These are phyloP conservation scores for Coptotermes formosanus DNA, from an alignment of 1,140 invertebrate species.

Conservation along the genomic window DNA sequence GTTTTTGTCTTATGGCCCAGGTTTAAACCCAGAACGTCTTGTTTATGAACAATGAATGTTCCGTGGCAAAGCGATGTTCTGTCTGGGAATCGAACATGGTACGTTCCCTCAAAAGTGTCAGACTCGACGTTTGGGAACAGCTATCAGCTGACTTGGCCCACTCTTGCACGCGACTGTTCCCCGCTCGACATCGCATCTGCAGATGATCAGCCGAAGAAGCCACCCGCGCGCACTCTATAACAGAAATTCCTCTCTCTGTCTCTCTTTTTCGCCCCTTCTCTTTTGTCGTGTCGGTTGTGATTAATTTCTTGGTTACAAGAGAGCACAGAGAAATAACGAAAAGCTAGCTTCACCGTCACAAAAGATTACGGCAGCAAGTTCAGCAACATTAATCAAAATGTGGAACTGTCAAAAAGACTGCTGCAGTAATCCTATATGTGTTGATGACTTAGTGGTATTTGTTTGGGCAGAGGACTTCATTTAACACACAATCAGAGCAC, in stretches of 20 bases:
- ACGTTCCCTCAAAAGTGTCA: no score
- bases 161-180: no score
- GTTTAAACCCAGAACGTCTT: no score
- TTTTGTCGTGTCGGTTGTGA: slow-evolving; percentile 14
- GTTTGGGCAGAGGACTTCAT: neutral
- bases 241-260: slow-evolving; percentile 11
- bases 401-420: neutral
- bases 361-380: neutral
- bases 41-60: no score
- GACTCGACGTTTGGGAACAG: no score
- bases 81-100: no score
- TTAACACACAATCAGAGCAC: neutral
- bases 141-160: no score
- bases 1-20: no score
- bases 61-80: no score
- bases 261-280: neutral
- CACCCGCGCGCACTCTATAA: slow-evolving; percentile 7
- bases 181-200: neutral
- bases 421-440: neutral
- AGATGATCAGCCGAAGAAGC: slow-evolving; percentile 13
- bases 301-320: slow-evolving; percentile 14
- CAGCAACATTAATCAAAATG: neutral
- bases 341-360: neutral
- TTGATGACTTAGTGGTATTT: slow-evolving; percentile 13
- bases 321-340: neutral